These are phyloP conservation scores for Trematomus bernacchii DNA, from an alignment of 2,797 vertebrate species.

Conservation along the genomic window DNA sequence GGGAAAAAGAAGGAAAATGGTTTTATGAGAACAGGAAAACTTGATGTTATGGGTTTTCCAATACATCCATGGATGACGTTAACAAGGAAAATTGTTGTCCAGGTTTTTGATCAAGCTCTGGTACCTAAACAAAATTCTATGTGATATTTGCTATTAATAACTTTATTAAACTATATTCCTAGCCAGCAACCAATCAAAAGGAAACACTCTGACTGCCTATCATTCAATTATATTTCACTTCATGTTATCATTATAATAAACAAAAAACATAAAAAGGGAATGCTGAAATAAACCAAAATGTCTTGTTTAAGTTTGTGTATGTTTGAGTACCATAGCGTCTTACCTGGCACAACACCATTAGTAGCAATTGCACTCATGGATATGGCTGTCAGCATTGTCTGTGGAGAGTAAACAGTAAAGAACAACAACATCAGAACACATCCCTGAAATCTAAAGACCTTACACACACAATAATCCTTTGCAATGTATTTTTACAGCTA, in stretches of 20 bases:
- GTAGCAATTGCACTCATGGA: constrained; percentile 99
- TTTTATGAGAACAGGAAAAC: background rate
- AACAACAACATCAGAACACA: constrained; percentile 5
- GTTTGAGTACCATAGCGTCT: constrained; percentile 12
- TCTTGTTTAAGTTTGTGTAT: background rate
- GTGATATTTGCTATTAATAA: background rate
- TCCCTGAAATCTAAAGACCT: background rate
- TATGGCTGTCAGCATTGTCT: constrained; percentile 98
- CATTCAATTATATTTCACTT: background rate
- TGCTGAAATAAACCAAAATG: background rate
- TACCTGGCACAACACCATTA: constrained; percentile 98
- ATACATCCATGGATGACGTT: background rate
- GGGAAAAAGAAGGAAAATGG: background rate
- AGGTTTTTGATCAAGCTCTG: background rate
- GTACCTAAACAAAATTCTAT: background rate
- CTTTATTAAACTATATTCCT: background rate
- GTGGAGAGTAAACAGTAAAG: constrained; percentile 32
- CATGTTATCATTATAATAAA: background rate
- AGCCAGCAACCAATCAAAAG: constrained; percentile 4
- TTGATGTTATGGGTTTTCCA: background rate
- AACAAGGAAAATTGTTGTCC: background rate
- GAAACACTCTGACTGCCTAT: background rate
- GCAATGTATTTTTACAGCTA: background rate
- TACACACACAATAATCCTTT: background rate
- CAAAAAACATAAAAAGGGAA: background rate